A percentile compares a stretch with the other conserved stretches of the same genome.
Evolutionary conservation across 2,797 vertebrate species (phyloP).

Genomic region (Amniataba percoides): DNA sequence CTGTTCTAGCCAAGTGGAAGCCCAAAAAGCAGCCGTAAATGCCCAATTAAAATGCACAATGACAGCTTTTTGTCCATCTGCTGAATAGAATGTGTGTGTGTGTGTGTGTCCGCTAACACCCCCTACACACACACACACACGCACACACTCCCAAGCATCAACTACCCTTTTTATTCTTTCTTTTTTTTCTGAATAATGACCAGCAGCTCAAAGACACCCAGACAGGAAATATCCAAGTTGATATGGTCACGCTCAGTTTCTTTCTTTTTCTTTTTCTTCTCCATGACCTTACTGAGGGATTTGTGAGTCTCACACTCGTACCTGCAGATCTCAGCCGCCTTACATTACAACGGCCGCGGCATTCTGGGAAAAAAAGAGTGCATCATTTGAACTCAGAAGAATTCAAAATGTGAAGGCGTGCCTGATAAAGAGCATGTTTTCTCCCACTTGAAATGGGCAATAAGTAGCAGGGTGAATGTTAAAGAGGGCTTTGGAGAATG

Average conservation of each 20-base stretch:
- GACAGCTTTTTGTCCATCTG: conserved; percentile 99
- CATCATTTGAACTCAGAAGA: conserved; percentile 77
- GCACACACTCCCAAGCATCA: conserved; percentile 39
- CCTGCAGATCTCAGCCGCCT: conserved; percentile 56
- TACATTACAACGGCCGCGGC: conserved; percentile 42
- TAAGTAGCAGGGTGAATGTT: conserved; percentile 83
- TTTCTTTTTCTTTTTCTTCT: conserved; percentile 21
- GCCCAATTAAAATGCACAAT: conserved; percentile 96
- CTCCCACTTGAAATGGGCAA: conserved; percentile 78
- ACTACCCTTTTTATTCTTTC: conserved; percentile 27
- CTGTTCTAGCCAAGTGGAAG: conserved; percentile 93
- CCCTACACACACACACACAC: conserved; percentile 27
- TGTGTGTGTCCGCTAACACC: conserved; percentile 40
- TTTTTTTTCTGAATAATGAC: conserved; percentile 57
- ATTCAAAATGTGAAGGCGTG: conserved; percentile 71
- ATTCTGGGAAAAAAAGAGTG: conserved; percentile 53
- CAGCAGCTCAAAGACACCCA: conserved; percentile 50
- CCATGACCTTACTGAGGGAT: conserved; percentile 62
- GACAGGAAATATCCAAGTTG: conserved; percentile 47
- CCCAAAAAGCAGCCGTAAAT: conserved; percentile 95
- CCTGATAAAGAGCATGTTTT: conserved; percentile 77
- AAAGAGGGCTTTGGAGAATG: conserved; percentile 82
- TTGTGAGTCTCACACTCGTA: conserved; percentile 46
- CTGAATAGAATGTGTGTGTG: conserved; percentile 83
- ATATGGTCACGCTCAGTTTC: conserved; percentile 23